phyloP scores from a whole-genome alignment of 2,113 vertebrate genomes.

The Equus przewalskii region DNA sequence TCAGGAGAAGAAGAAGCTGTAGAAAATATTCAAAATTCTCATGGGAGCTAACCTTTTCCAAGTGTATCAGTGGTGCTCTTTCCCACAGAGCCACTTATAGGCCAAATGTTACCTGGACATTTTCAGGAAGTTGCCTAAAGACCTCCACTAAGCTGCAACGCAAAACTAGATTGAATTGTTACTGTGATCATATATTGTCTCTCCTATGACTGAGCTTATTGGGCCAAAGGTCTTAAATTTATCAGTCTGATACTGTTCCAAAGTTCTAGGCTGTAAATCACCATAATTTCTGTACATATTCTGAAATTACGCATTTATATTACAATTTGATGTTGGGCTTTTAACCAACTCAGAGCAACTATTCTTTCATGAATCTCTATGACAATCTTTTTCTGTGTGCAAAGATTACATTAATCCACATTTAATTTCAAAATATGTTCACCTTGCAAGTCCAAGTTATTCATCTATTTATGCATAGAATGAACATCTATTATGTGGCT shows the following conservation, averaged over 20 bases:
- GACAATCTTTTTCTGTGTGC: neutral
- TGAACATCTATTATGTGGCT: neutral
- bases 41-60: neutral
- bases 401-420: neutral
- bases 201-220: neutral
- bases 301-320: constrained; percentile 50
- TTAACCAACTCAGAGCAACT: neutral
- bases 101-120: neutral
- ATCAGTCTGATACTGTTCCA: constrained; percentile 47
- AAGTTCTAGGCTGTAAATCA: constrained; percentile 20
- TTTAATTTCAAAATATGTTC: constrained; percentile 52
- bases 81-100: neutral
- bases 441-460: neutral
- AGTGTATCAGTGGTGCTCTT: neutral
- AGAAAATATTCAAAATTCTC: neutral
- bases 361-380: constrained; percentile 21
- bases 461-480: neutral
- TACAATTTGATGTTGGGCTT: constrained; percentile 34
- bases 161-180: neutral
- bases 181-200: constrained; percentile 4
- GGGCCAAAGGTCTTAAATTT: constrained; percentile 37
- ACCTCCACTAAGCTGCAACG: neutral
- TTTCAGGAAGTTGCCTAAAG: neutral
- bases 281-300: constrained; percentile 15
- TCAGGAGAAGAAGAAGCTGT: neutral